phyloP scores from a whole-genome alignment of 2,888 invertebrate species.

The Anagyrus pseudococci region DNA sequence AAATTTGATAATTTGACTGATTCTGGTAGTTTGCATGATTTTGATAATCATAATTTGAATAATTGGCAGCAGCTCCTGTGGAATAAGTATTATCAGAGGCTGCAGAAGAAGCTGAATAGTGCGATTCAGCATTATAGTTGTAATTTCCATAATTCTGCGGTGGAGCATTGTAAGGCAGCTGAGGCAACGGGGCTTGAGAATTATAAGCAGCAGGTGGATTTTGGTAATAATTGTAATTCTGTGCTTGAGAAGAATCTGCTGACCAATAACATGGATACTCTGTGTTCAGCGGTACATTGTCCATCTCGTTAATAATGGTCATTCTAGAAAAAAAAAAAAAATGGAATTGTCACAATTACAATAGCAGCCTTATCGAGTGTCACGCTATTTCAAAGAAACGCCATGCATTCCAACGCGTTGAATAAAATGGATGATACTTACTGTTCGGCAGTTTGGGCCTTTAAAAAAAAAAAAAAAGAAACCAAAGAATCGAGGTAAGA shows the following conservation, averaged over 20 bases:
- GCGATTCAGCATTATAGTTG: conserved; percentile 26
- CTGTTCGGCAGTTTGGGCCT: no score
- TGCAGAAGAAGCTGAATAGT: conserved; percentile 25
- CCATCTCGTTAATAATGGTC: conserved; percentile 33
- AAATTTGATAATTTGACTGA: neutral
- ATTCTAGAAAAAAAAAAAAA: conserved; percentile 16
- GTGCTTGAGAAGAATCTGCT: conserved; percentile 25
- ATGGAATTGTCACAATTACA: neutral
- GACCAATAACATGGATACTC: conserved; percentile 31
- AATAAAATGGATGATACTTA: no score
- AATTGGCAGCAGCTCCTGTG: conserved; percentile 9
- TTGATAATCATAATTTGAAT: conserved; percentile 22
- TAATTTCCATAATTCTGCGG: conserved; percentile 23
- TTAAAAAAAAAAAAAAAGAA: no score
- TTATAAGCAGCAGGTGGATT: neutral
- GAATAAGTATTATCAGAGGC: conserved; percentile 8
- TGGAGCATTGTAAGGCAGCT: neutral
- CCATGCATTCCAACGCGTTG: no score
- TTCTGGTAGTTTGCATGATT: neutral
- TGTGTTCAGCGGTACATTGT: conserved; percentile 27
- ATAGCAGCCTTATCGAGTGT: no score
- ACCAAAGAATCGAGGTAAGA: no score
- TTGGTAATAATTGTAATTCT: conserved; percentile 26
- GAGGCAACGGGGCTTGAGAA: conserved; percentile 8
- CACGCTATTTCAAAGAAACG: neutral